Base-by-base conservation (phyloP, 2,888 invertebrate genomes). In the Nemotelus pantherinus region DNA sequence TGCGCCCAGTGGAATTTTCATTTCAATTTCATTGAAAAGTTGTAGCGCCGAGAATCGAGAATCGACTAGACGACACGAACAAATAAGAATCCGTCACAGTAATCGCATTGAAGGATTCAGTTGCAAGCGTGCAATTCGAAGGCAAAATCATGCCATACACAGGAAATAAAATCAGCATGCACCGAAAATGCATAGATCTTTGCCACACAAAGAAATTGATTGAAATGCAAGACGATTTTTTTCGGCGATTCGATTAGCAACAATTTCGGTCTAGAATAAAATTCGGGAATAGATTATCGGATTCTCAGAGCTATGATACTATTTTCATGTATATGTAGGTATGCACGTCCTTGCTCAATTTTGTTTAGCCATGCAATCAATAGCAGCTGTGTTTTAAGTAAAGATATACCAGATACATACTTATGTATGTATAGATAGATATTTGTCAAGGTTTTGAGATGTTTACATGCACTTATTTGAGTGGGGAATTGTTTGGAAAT, bases 101-200 rank as follows among this genome's bases (percentile, higher is more conserved):
- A 25, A 10, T 10, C 58, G 39, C 58, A 10, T 47, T 39, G 43
- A 39, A 74, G 60, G 74, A 72, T 74, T 60, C 48, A 60, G 60
- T 41, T 74, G 74, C 74, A 74, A 10, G 74, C 74, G 48, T 60
- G 41, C 60, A 60, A 57, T 43, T 58, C 44, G 3, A 55, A 55
- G 57, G n/a, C 25, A 43, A 60, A 48, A 74, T 60, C 63, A 43
- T 43, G 55, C 39, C 44, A 53, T 39, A 68, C 70, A 74, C 74
- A 74, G 74, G 74, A 74, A 74, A 74, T 74, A 63, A 45, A 74
- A 55, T 74, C 74, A 74, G 41, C 74, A 74, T 74, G 74, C 74
- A 74, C 74, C 74, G 74, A 74, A 63, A 74, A 60, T 74, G 74
- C 74, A 74, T 74, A 48, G 74, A 39, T 63, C 47, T 41, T 53